A percentile compares a stretch with the other conserved stretches of the same genome.
Evolutionary conservation across 2,113 vertebrate genomes (phyloP).

Genomic region (Pseudolaguvia tuberculata): DNA sequence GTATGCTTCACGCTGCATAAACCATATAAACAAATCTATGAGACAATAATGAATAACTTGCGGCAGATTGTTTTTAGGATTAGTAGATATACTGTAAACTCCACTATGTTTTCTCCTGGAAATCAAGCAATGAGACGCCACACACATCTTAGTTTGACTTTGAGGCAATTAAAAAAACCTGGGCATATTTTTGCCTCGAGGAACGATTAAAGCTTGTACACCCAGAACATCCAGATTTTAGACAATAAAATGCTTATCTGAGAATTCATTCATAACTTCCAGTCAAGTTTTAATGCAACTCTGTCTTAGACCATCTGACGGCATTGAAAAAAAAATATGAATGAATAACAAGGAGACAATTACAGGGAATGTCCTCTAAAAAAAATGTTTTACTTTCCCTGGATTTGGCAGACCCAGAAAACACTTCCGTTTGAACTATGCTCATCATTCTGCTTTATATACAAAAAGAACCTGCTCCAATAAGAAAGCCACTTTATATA

Average conservation of each 20-base stretch:
- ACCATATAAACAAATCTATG: neutral
- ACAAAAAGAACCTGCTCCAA: too few relatives aligned
- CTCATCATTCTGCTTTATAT: too few relatives aligned
- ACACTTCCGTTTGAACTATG: neutral
- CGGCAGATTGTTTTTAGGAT: too few relatives aligned
- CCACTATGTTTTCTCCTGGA: neutral
- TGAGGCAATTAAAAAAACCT: neutral
- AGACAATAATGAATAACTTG: neutral
- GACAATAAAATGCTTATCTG: neutral
- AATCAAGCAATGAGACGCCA: neutral
- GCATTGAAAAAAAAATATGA: neutral
- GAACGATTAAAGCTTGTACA: neutral
- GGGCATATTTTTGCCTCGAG: too few relatives aligned
- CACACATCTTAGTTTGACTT: neutral
- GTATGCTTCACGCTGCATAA: neutral
- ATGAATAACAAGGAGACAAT: neutral
- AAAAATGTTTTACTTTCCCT: slow-evolving; percentile 44
- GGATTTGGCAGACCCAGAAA: slow-evolving; percentile 35
- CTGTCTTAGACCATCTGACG: neutral
- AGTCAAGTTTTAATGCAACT: too few relatives aligned
- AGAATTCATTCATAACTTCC: neutral
- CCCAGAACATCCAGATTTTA: neutral
- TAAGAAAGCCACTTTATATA: too few relatives aligned
- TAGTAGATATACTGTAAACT: too few relatives aligned
- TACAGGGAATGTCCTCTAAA: slow-evolving; percentile 18